Conservation (phyloP, 2,888 invertebrate genomes). For the Phyllotreta cruciferae region DNA sequence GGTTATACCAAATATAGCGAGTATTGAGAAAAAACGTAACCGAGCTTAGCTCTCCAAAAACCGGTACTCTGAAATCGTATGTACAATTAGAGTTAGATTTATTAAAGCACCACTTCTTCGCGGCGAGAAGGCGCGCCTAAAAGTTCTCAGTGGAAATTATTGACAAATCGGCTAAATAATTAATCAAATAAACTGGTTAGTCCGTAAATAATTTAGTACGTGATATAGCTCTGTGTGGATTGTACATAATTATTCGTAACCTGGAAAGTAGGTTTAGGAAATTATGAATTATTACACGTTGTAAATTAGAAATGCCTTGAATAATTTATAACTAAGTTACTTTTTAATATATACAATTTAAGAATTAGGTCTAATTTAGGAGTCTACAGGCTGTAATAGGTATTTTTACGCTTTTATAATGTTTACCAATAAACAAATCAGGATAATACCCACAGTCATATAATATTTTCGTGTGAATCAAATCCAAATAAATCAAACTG, state of each 20-base stretch:
- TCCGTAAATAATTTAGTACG: constrained; percentile 15
- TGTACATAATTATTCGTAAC: constrained; percentile 12
- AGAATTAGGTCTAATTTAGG: no score
- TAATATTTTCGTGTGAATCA: no score
- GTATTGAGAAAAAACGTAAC: constrained; percentile 23
- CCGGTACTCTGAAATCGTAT: constrained; percentile 34
- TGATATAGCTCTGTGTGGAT: constrained; percentile 5
- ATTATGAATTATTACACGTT: constrained; percentile 7
- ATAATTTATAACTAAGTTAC: no score
- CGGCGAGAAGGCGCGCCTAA: constrained; percentile 13
- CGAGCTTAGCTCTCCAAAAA: constrained; percentile 30
- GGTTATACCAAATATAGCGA: constrained; percentile 34
- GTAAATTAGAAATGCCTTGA: constrained; percentile 1
- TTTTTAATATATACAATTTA: no score
- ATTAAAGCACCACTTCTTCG: constrained; percentile 25
- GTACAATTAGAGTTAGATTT: constrained; percentile 38
- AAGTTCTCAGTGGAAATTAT: constrained; percentile 17
- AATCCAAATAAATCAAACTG: no score
- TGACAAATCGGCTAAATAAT: constrained; percentile 29
- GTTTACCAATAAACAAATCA: no score
- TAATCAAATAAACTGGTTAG: constrained; percentile 16
- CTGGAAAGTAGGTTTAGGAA: constrained; percentile 12
- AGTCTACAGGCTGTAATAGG: no score
- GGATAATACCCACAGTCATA: no score
- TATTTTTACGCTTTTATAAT: no score